Evolutionary conservation across 2,113 vertebrate genomes (phyloP).

Genomic region (Dunckerocampus dactyliophorus): DNA sequence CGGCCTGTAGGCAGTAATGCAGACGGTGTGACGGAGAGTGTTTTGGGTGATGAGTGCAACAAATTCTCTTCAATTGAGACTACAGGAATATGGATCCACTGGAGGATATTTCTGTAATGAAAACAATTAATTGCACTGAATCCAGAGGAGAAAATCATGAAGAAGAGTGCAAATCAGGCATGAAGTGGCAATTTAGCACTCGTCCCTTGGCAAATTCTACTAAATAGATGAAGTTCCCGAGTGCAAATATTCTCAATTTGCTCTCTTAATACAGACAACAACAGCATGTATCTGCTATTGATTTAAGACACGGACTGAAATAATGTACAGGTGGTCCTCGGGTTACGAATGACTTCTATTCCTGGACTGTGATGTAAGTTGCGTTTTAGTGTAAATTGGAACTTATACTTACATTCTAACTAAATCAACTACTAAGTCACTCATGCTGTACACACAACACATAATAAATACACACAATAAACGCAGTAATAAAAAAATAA

Average conservation of each 20-base stretch:
- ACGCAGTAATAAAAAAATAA: too few species aligned
- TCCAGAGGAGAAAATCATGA: slow-evolving; percentile 48
- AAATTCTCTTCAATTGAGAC: slow-evolving; percentile 50
- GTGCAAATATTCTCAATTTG: slow-evolving; percentile 22
- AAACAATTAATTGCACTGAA: slow-evolving; percentile 65
- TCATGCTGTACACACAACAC: too few species aligned
- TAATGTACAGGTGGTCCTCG: too few species aligned
- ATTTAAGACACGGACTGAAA: background rate
- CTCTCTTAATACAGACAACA: slow-evolving; percentile 9
- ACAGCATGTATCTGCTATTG: slow-evolving; percentile 9
- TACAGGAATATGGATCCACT: slow-evolving; percentile 34
- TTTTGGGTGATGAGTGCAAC: slow-evolving; percentile 28
- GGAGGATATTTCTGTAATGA: slow-evolving; percentile 59
- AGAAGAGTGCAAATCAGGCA: slow-evolving; percentile 45
- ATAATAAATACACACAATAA: too few species aligned
- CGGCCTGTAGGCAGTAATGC: slow-evolving; percentile 27
- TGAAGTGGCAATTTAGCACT: slow-evolving; percentile 21
- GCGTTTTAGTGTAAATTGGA: too few species aligned
- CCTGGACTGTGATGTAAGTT: too few species aligned
- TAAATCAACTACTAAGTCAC: too few species aligned
- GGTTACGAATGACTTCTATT: too few species aligned
- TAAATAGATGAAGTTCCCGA: slow-evolving; percentile 40
- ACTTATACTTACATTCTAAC: too few species aligned
- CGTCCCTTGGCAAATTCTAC: slow-evolving; percentile 32
- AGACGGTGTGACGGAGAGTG: slow-evolving; percentile 9